A percentile compares a stretch with the other conserved stretches of the same genome.
Evolutionary conservation across 2,888 invertebrate genomes (phyloP).

Genomic region (Cantharis rufa): DNA sequence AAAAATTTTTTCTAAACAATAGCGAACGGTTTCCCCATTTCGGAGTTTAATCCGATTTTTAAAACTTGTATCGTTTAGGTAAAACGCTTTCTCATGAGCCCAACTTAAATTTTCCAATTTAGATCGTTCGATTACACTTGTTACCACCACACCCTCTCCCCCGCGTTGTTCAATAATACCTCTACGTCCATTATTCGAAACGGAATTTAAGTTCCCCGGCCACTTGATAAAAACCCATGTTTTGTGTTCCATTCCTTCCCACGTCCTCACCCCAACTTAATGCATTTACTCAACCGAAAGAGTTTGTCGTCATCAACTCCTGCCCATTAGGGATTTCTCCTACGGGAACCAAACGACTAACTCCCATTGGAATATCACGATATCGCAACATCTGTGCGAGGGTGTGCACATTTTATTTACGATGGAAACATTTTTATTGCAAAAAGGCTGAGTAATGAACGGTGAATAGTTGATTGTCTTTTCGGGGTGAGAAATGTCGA

Average conservation of each 20-base stretch:
- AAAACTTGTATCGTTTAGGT: neutral
- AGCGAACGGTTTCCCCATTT: neutral
- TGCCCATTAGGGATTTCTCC: conserved; percentile 20
- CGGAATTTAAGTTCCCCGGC: conserved; percentile 10
- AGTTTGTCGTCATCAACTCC: conserved; percentile 23
- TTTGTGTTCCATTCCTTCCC: conserved; percentile 21
- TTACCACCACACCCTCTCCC: conserved; percentile 6
- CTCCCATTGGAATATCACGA: conserved; percentile 17
- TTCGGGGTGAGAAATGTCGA: neutral
- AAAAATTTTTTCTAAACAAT: neutral
- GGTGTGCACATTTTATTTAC: conserved; percentile 16
- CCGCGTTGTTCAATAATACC: conserved; percentile 14
- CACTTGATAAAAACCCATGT: conserved; percentile 25
- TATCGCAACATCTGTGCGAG: conserved; percentile 17
- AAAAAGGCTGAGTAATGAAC: conserved; percentile 25
- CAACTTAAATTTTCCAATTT: conserved; percentile 11
- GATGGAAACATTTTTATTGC: conserved; percentile 18
- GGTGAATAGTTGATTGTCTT: conserved; percentile 24
- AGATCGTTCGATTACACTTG: conserved; percentile 20
- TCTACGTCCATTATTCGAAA: conserved; percentile 7
- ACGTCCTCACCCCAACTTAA: conserved; percentile 16
- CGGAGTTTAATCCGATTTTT: neutral
- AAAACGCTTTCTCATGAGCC: conserved; percentile 1
- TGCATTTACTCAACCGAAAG: conserved; percentile 26
- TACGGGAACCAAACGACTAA: conserved; percentile 23